phyloP scores from a whole-genome alignment of 2,888 invertebrate genomes.

The Cheilosia pagana region DNA sequence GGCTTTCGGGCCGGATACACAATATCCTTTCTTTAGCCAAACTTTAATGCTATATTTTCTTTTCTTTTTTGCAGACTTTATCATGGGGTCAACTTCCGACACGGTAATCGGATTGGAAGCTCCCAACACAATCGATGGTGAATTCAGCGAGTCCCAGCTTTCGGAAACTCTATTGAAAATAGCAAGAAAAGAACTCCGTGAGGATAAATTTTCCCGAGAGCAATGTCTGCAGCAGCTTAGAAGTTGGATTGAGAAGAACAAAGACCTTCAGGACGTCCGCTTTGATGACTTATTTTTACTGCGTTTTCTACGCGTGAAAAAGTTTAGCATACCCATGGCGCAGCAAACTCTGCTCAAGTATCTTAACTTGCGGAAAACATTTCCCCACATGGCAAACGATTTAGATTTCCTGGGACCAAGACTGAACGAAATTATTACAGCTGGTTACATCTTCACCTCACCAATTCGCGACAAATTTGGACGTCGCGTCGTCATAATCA shows the following conservation, averaged over 20 bases:
- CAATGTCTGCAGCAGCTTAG: slow-evolving; percentile 87
- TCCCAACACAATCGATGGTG: slow-evolving; percentile 19
- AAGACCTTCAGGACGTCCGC: slow-evolving; percentile 88
- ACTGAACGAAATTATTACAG: slow-evolving; percentile 87
- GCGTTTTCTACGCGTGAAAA: slow-evolving; percentile 90
- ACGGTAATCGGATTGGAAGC: background rate
- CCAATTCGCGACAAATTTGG: slow-evolving; percentile 90
- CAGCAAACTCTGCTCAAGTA: slow-evolving; percentile 91
- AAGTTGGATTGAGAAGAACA: slow-evolving; percentile 89
- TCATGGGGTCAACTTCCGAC: slow-evolving; percentile 41
- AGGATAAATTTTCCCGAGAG: slow-evolving; percentile 86
- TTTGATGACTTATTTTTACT: slow-evolving; percentile 89
- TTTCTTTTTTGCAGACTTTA: slow-evolving; percentile 27
- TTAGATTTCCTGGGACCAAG: slow-evolving; percentile 87
- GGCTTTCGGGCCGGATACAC: no score
- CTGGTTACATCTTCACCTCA: slow-evolving; percentile 90
- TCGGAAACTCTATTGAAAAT: slow-evolving; percentile 82
- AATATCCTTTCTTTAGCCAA: no score
- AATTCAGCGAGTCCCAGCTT: slow-evolving; percentile 69
- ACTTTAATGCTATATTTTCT: background rate
- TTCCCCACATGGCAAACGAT: slow-evolving; percentile 86
- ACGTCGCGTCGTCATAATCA: slow-evolving; percentile 88
- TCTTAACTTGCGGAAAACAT: slow-evolving; percentile 88
- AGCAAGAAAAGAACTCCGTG: slow-evolving; percentile 88
- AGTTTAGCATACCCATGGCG: slow-evolving; percentile 91